Percentiles rank a stretch among this genome's conserved stretches.
phyloP scores from a whole-genome alignment of 2,113 vertebrate species.

The Dendropsophus ebraccatus region DNA sequence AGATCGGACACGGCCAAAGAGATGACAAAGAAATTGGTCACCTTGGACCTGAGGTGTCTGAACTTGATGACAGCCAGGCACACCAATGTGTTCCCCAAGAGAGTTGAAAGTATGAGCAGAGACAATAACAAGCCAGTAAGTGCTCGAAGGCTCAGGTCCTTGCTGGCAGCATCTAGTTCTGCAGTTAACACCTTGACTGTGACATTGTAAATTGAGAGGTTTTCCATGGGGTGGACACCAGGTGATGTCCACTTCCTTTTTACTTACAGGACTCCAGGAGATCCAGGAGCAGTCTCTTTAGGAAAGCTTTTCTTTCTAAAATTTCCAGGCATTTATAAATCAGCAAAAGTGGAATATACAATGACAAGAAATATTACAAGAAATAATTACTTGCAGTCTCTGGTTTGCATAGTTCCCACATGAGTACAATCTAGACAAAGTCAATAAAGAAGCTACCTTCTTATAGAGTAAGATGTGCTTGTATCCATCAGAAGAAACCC shows the following conservation, averaged over 20 bases:
- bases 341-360: constrained; percentile 3
- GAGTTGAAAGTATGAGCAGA: constrained; percentile 77
- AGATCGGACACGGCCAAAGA: constrained; percentile 80
- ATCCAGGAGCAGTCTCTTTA: background rate
- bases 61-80: constrained; percentile 73
- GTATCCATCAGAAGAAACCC: background rate
- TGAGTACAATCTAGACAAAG: background rate
- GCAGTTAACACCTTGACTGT: constrained; percentile 32
- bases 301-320: background rate
- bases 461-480: background rate
- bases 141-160: constrained; percentile 63
- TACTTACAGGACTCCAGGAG: background rate
- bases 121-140: constrained; percentile 76
- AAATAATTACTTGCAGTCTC: constrained; percentile 10
- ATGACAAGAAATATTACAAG: background rate
- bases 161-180: constrained; percentile 40
- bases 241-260: background rate
- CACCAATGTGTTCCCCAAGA: constrained; percentile 78
- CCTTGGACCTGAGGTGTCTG: constrained; percentile 76
- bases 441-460: constrained; percentile 3
- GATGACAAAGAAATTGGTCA: constrained; percentile 83
- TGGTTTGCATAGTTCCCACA: background rate
- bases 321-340: background rate
- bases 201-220: constrained; percentile 50
- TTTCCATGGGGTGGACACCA: constrained; percentile 57